These are phyloP conservation scores for Erythrolamprus reginae DNA, from an alignment of 2,113 vertebrate genomes.

Conservation along the genomic window DNA sequence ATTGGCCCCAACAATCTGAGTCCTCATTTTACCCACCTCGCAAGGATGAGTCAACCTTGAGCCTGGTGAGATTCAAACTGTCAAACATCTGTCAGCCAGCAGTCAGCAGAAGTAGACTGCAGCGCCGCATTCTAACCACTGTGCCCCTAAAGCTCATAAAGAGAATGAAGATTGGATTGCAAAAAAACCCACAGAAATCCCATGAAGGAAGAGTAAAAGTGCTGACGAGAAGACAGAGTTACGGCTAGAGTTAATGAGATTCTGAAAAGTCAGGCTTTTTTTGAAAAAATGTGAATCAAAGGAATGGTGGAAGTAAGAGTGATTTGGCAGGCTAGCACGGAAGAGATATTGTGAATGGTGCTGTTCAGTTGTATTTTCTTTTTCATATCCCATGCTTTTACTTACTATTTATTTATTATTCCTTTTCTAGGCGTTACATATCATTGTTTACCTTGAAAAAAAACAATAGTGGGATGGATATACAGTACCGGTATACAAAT, in stretches of 20 bases:
- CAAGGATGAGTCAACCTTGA: too few relatives aligned
- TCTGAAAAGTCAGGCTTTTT: background rate
- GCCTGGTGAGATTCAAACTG: too few relatives aligned
- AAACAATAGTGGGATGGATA: background rate
- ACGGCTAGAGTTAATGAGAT: background rate
- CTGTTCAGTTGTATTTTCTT: background rate
- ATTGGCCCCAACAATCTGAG: too few relatives aligned
- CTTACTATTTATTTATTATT: background rate
- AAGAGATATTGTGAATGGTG: background rate
- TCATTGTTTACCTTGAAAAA: background rate
- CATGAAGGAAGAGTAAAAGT: background rate
- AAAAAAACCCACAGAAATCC: background rate
- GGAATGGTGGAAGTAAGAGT: background rate
- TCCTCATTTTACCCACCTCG: too few relatives aligned
- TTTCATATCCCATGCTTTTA: background rate
- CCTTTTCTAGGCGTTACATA: background rate
- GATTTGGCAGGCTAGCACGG: background rate
- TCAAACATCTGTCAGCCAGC: too few relatives aligned
- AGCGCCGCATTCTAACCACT: too few relatives aligned
- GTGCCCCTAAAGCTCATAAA: too few relatives aligned
- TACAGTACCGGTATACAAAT: background rate
- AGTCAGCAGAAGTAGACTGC: too few relatives aligned
- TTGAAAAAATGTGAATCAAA: background rate
- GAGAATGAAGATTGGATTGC: background rate
- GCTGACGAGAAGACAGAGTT: background rate